Evolutionary conservation across 2,797 vertebrate species (phyloP).

Genomic region (Aulostomus chinensis): DNA sequence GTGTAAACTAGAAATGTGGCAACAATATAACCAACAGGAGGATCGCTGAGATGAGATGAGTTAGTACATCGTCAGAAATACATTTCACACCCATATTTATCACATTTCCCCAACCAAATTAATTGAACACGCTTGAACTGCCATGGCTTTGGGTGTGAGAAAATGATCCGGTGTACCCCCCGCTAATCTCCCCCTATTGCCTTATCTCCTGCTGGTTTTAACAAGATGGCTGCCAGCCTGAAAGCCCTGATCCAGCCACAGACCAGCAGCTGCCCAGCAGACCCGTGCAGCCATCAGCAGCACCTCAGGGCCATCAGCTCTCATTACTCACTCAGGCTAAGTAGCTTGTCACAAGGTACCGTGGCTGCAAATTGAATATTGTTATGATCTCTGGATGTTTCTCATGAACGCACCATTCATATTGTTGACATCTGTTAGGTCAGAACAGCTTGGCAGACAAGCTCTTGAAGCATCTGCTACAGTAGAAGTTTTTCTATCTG

Average conservation of each 20-base stretch:
- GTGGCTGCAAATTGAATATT: slow-evolving; percentile 76
- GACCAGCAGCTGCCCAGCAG: slow-evolving; percentile 70
- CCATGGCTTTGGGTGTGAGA: slow-evolving; percentile 30
- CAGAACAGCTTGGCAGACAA: slow-evolving; percentile 4
- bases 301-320: slow-evolving; percentile 61
- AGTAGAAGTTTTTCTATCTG: not conserved
- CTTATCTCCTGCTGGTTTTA: slow-evolving; percentile 63
- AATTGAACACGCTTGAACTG: too few relatives aligned
- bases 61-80: too few relatives aligned
- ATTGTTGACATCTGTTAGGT: slow-evolving; percentile 36
- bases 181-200: slow-evolving; percentile 9
- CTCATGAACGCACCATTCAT: slow-evolving; percentile 44
- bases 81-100: not conserved
- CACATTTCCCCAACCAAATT: not conserved
- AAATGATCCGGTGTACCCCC: slow-evolving; percentile 10
- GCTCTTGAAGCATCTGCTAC: not conserved
- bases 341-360: slow-evolving; percentile 66
- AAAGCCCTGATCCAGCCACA: slow-evolving; percentile 48
- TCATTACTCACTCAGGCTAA: slow-evolving; percentile 64
- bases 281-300: slow-evolving; percentile 53
- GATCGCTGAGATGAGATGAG: too few relatives aligned
- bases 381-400: slow-evolving; percentile 60
- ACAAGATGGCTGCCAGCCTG: slow-evolving; percentile 69
- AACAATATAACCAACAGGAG: slow-evolving; percentile 45
- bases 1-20: slow-evolving; percentile 77